phyloP scores from a whole-genome alignment of 2,888 invertebrate species.

The Drosophila longiperda region DNA sequence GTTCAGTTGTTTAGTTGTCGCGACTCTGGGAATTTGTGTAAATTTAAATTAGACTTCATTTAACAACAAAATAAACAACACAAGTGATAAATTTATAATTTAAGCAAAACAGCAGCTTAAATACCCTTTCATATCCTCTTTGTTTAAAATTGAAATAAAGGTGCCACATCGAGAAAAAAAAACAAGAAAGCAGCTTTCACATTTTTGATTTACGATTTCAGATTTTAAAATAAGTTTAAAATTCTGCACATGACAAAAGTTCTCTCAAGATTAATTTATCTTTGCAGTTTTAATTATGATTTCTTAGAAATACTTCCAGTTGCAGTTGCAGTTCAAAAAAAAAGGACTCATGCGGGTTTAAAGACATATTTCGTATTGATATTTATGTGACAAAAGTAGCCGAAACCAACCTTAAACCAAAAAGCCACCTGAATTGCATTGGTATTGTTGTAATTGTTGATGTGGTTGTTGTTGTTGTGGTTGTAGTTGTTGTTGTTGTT shows the following conservation, averaged over 20 bases:
- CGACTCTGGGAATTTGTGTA: constrained; percentile 52
- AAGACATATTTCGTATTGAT: neutral
- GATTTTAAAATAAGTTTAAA: neutral
- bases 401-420: constrained; percentile 95
- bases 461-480: constrained; percentile 6
- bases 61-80: constrained; percentile 58
- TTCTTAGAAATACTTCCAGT: neutral
- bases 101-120: neutral
- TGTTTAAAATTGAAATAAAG: neutral
- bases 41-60: constrained; percentile 63
- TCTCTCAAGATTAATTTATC: neutral
- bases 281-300: neutral
- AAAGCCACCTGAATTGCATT: constrained; percentile 89
- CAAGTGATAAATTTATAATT: constrained; percentile 6
- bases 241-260: neutral
- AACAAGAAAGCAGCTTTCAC: neutral
- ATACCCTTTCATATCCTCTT: constrained; percentile 21
- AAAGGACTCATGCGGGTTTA: constrained; percentile 3
- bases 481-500: constrained; percentile 33
- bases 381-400: constrained; percentile 33
- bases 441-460: constrained; percentile 24
- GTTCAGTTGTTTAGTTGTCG: constrained; percentile 35
- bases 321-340: neutral
- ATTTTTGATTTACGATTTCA: neutral
- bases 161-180: neutral